Base-by-base conservation (phyloP, 2,888 invertebrate species). In the Latrodectus elegans region DNA sequence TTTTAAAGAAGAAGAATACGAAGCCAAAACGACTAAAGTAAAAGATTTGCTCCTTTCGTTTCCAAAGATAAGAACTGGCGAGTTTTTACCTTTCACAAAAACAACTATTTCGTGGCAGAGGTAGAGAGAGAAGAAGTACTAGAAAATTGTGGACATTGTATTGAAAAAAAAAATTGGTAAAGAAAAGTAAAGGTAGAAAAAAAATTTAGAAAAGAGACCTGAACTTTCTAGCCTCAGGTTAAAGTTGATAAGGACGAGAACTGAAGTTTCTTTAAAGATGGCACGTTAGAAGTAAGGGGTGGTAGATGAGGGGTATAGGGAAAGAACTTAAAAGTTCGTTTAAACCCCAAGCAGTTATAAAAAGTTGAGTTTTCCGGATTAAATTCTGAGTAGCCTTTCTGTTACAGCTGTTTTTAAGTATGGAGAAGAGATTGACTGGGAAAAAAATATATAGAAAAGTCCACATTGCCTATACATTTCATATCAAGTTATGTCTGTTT, bases 181-280 rank as follows among this genome's bases (percentile, higher is more conserved):
- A 14, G 17, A 26, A 53, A 38, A 71, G 49, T 53, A 53, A 64
- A 22, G 64, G 64, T n/a, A 52, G 55, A 70, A 53, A 74, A 83
- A 84, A 84, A 73, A 53, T 65, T 73, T 64, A 60, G 17, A 74
- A 73, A 73, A 65, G 70, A 67, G 84, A 84, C 72, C 74, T 78
- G 78, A 84, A 84, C 84, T 84, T 84, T 78, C 73, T 77, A 71
- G 84, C 84, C 84, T 72, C 84, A 71, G 84, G 84, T 78, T 84
- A 84, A 77, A 84, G 77, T 84, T 84, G 84, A 84, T 84, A 84
- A 84, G 84, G 84, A 67, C 55, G 67, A 17, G 67, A 84, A 15
- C 52, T 75, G 64, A 76, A 77, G 77, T 84, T 84, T 84, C 77
- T 84, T 73, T 84, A 84, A 84, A 84, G 73, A 84, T 78, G 77